These are phyloP conservation scores for Pycnomerus fuliginosus DNA, from an alignment of 2,888 invertebrate genomes.

Conservation along the genomic window DNA sequence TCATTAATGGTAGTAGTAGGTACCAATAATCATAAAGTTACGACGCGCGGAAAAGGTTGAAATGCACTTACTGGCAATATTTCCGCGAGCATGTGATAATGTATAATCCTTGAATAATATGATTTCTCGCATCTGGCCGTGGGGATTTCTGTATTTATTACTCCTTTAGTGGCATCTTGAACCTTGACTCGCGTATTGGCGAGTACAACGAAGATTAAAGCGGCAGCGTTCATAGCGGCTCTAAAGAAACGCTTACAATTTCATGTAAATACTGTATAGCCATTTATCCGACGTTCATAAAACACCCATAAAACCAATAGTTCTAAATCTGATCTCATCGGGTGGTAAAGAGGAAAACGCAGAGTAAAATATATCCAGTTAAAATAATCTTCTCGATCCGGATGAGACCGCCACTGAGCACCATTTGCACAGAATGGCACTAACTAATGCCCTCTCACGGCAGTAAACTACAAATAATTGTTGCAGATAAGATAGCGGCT, in stretches of 20 bases:
- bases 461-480: conserved; percentile 51
- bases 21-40: too few relatives aligned
- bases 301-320: conserved; percentile 37
- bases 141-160: too few relatives aligned
- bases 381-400: conserved; percentile 42
- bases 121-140: too few relatives aligned
- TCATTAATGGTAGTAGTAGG: too few relatives aligned
- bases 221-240: too few relatives aligned
- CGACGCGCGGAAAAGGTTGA: too few relatives aligned
- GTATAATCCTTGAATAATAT: too few relatives aligned
- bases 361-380: conserved; percentile 42
- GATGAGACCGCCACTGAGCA: conserved; percentile 41
- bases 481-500: conserved; percentile 50
- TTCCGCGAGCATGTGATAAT: too few relatives aligned
- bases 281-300: conserved; percentile 34
- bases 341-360: conserved; percentile 41
- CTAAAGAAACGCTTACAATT: conserved; percentile 28
- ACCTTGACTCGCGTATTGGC: too few relatives aligned
- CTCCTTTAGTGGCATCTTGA: too few relatives aligned
- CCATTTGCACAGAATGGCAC: conserved; percentile 49
- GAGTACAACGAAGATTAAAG: conserved; percentile 22
- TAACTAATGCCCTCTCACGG: conserved; percentile 45
- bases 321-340: conserved; percentile 45
- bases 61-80: too few relatives aligned
- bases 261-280: conserved; percentile 33